Conservation (phyloP, 2,113 vertebrate genomes). For the Embiotoca jacksoni region DNA sequence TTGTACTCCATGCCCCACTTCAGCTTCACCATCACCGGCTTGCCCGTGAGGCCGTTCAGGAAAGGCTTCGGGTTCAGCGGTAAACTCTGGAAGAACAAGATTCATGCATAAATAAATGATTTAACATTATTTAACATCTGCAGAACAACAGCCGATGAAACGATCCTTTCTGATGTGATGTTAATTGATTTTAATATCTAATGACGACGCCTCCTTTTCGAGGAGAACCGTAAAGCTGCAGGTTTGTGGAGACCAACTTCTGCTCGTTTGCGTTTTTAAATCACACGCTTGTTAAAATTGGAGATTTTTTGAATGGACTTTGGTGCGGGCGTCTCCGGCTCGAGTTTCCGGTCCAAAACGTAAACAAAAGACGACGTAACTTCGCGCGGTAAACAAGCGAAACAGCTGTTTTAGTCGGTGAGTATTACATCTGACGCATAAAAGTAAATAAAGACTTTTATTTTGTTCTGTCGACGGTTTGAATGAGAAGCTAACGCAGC, state of each 20-base stretch:
- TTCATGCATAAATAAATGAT: no score
- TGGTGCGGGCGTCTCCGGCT: background rate
- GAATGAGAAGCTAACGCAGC: slow-evolving; percentile 58
- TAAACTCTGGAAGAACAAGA: slow-evolving; percentile 87
- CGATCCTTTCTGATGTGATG: no score
- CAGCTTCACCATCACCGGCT: slow-evolving; percentile 98
- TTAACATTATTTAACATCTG: no score
- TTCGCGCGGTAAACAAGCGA: no score
- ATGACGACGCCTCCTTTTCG: no score
- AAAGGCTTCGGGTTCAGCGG: slow-evolving; percentile 98
- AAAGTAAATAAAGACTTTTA: background rate
- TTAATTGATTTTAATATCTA: no score
- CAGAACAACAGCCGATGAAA: no score
- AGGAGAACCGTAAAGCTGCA: no score
- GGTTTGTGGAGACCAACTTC: no score
- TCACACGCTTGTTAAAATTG: background rate
- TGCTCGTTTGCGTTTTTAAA: no score
- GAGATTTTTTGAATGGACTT: background rate
- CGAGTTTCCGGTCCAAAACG: background rate
- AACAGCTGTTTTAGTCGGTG: no score
- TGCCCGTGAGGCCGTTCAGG: slow-evolving; percentile 96
- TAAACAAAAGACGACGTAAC: background rate
- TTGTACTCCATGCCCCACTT: slow-evolving; percentile 99
- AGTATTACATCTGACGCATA: no score
- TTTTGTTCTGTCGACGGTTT: slow-evolving; percentile 23